These are phyloP conservation scores for Sebastiscus albofasciatus DNA, from an alignment of 2,797 vertebrate species.

Conservation along the genomic window DNA sequence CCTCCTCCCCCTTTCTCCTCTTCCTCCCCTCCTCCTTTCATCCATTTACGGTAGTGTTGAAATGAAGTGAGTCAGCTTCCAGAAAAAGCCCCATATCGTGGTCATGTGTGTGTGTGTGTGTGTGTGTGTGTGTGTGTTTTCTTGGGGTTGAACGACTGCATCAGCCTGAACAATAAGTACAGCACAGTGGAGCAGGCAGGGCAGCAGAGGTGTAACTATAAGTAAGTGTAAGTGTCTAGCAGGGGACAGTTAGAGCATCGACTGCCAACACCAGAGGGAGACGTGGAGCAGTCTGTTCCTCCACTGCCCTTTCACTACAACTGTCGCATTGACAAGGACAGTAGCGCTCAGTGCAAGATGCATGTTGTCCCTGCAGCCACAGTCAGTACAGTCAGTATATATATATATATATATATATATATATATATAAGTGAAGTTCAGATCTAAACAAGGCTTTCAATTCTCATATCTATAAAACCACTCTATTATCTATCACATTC, in stretches of 20 bases:
- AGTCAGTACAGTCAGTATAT: constrained; percentile 9
- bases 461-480: background rate
- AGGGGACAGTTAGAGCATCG: background rate
- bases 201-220: constrained; percentile 20
- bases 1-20: constrained; percentile 57
- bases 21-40: constrained; percentile 57
- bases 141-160: constrained; percentile 44
- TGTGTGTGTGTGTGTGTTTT: constrained; percentile 17
- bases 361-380: constrained; percentile 35
- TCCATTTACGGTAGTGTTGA: constrained; percentile 74
- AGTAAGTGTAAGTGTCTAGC: background rate
- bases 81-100: constrained; percentile 68
- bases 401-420: background rate
- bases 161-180: constrained; percentile 39
- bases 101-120: constrained; percentile 26
- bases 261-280: constrained; percentile 68
- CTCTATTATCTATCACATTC: background rate
- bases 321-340: constrained; percentile 70
- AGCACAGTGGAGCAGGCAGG: constrained; percentile 32
- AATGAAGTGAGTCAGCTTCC: constrained; percentile 74
- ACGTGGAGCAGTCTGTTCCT: constrained; percentile 44
- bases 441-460: constrained; percentile 3
- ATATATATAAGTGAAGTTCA: background rate
- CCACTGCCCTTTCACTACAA: constrained; percentile 45
- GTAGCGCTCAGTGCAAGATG: constrained; percentile 6